Evolutionary conservation across 2,888 invertebrate species (phyloP).

Genomic region (Hydroisotoma schaefferi): DNA sequence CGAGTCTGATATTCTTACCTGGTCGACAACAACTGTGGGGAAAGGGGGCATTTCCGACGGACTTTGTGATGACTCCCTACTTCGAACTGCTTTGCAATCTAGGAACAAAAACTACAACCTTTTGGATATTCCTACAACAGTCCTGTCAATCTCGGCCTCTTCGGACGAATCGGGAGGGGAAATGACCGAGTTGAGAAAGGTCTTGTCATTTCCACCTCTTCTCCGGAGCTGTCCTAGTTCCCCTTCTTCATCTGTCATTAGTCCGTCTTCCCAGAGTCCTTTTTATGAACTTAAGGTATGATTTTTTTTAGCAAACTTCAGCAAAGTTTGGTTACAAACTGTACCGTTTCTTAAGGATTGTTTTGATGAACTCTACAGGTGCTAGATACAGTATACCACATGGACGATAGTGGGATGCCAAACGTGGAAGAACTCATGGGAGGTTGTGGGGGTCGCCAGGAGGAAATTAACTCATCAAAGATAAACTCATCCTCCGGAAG

Average conservation of each 20-base stretch:
- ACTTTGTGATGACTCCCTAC: constrained; percentile 46
- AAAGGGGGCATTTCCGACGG: constrained; percentile 28
- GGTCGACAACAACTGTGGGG: constrained; percentile 31
- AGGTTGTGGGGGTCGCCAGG: constrained; percentile 35
- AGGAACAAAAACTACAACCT: constrained; percentile 31
- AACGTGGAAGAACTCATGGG: constrained; percentile 48
- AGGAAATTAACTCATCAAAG: constrained; percentile 36
- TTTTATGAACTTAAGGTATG: constrained; percentile 47
- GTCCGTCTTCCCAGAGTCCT: too few relatives aligned
- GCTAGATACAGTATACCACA: constrained; percentile 39
- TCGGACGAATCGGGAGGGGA: too few relatives aligned
- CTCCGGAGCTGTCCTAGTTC: background rate
- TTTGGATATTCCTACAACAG: constrained; percentile 29
- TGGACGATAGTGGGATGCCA: constrained; percentile 44
- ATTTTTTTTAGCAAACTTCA: too few relatives aligned
- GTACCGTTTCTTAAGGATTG: too few relatives aligned
- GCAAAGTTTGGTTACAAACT: too few relatives aligned
- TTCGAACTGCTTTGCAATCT: constrained; percentile 44
- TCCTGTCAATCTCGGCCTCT: constrained; percentile 17
- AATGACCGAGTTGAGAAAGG: constrained; percentile 47
- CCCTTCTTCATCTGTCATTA: background rate
- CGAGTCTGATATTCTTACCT: constrained; percentile 32
- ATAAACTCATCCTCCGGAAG: constrained; percentile 46
- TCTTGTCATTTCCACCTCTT: constrained; percentile 46
- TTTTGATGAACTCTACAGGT: too few relatives aligned